phyloP scores from a whole-genome alignment of 1,140 invertebrate genomes.

The Dolichoris vasculosae region DNA sequence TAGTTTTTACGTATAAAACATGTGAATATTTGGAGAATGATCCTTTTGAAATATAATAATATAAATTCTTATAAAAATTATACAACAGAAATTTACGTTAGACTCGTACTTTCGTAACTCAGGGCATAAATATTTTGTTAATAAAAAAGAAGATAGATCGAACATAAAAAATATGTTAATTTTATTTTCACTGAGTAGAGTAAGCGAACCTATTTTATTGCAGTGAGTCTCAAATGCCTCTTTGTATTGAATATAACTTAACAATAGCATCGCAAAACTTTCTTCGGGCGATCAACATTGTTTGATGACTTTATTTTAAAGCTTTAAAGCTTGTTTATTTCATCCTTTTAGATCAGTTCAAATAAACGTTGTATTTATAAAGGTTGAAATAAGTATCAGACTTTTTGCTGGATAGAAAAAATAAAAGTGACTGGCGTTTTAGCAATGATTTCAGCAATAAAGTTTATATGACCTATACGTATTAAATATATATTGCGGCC shows the following conservation, averaged over 20 bases:
- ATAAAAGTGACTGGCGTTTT: constrained; percentile 11
- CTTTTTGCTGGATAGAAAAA: not conserved
- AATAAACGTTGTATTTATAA: not conserved
- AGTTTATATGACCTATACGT: not conserved
- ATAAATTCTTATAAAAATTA: not conserved
- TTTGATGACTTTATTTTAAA: constrained; percentile 31
- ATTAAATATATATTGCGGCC: not conserved
- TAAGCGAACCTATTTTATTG: not conserved
- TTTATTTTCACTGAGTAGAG: not conserved
- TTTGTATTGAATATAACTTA: not conserved
- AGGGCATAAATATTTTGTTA: not conserved
- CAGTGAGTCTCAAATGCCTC: not conserved
- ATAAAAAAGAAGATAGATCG: not conserved
- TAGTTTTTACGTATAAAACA: not conserved
- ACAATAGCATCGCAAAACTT: not conserved
- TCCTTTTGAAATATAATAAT: not conserved
- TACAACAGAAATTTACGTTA: not conserved
- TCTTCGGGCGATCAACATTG: not conserved
- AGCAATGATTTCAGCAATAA: constrained; percentile 30
- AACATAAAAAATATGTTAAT: constrained; percentile 19
- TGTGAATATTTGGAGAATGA: not conserved
- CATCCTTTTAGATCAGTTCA: constrained; percentile 8
- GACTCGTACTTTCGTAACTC: not conserved
- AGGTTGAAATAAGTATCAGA: not conserved
- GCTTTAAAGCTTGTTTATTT: not conserved